Base-by-base conservation (phyloP, 2,113 vertebrate genomes). In the Sitta europaea region DNA sequence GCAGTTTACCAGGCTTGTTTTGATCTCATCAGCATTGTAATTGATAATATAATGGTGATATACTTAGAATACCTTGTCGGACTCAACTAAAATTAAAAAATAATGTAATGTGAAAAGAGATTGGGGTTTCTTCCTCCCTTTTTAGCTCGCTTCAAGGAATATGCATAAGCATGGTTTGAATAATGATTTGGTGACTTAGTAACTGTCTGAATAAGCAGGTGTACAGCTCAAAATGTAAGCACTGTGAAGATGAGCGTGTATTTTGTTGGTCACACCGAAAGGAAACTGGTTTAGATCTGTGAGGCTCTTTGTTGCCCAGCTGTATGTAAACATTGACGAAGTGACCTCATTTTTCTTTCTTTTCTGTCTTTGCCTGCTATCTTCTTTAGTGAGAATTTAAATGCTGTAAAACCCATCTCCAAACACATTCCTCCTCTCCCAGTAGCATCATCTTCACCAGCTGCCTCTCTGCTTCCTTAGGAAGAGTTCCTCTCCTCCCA, bases 51-150 rank as follows among this genome's bases (percentile, higher is more conserved):
- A n/a, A n/a, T 33, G 21, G 29, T 45, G 62, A 33, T 31, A 45
- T 22, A 74, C 5, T 57, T 53, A 24, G 33, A 58, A 67, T 6
- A 5, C 12, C 10, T 36, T 42, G 9, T 67, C 33, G 24, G 27
- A 67, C 29, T 62, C 51, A 74, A 87, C 38, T 14, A 42, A 5
- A 61, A 43, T 61, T 65, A 23, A 15, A 53, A 53, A 68, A 77
- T 54, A 55, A 19, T 40, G 12, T 15, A 10, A 14, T 8, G 4
- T 55, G n/a, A 47, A 59, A 68, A 77, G 24, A 48, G 15, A 53
- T 8, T 28, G 20, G 1, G 2, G 0, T 17, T 36, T 72, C 59
- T 35, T 1, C 4, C 24, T 16, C 16, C 6, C 27, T 58, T 91
- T 91, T 79, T 42, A 54, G 6, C 15, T 75, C 10, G 20, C 82